A percentile compares a stretch with the other conserved stretches of the same genome.
Evolutionary conservation across 2,113 vertebrate species (phyloP).

Genomic region (Taurulus bubalis): DNA sequence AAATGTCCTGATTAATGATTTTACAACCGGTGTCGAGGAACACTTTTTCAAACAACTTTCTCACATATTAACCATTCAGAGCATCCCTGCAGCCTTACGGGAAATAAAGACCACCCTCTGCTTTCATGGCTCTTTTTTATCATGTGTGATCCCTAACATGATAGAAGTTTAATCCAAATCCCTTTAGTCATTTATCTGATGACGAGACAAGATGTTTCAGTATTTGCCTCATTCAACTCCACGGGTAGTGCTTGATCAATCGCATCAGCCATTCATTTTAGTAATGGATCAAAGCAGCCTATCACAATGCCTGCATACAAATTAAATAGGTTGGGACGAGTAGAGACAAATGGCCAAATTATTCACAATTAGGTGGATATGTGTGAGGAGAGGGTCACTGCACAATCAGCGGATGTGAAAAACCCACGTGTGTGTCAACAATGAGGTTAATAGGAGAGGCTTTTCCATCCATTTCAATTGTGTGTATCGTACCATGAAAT

Average conservation of each 20-base stretch:
- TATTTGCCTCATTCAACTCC: neutral
- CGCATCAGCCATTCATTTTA: neutral
- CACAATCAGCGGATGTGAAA: slow-evolving; percentile 7
- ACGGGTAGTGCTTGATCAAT: neutral
- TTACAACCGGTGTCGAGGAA: too few relatives aligned
- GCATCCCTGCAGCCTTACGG: neutral
- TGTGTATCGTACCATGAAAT: neutral
- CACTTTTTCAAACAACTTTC: too few relatives aligned
- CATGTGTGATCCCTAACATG: neutral
- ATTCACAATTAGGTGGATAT: slow-evolving; percentile 4
- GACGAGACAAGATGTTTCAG: neutral
- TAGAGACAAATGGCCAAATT: slow-evolving; percentile 23
- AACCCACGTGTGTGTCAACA: neutral
- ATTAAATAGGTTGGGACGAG: neutral
- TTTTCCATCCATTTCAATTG: neutral
- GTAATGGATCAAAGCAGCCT: slow-evolving; percentile 22
- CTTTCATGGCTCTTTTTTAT: neutral
- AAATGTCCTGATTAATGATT: too few relatives aligned
- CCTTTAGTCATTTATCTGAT: neutral
- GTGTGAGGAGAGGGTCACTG: neutral
- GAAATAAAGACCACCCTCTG: neutral
- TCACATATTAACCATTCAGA: neutral
- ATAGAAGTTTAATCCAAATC: neutral
- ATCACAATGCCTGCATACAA: neutral
- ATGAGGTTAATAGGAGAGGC: neutral